A percentile compares a stretch with the other conserved stretches of the same genome.
Conservation (phyloP, 2,888 invertebrate genomes). For the Mycogona germanica region DNA sequence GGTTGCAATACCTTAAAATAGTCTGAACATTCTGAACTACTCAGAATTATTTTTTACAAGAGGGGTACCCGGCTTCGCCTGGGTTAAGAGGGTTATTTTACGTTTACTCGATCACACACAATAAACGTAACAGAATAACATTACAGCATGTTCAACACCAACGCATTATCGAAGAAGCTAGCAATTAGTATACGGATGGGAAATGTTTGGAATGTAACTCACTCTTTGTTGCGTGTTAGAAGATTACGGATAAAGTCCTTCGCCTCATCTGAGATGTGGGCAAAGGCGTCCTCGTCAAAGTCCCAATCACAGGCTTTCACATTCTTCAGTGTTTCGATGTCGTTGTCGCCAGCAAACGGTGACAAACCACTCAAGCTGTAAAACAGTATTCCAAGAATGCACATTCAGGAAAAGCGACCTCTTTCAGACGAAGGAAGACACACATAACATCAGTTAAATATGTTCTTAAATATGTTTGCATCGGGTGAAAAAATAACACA, state of each 20-base stretch:
- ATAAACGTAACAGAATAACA: no score
- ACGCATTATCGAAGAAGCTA: no score
- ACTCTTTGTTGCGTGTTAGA: constrained; percentile 86
- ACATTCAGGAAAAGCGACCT: no score
- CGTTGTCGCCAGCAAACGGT: constrained; percentile 97
- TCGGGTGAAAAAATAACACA: background rate
- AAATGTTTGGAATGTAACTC: constrained; percentile 27
- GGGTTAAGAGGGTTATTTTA: no score
- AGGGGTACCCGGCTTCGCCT: no score
- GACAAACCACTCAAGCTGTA: constrained; percentile 86
- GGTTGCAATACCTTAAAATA: background rate
- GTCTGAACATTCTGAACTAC: background rate
- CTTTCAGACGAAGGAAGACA: no score
- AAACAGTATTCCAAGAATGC: no score
- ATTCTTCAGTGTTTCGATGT: constrained; percentile 94
- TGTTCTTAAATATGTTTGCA: background rate
- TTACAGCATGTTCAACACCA: no score
- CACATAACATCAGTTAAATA: no score
- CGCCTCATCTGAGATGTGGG: constrained; percentile 86
- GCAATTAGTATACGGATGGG: no score
- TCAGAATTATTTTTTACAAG: no score
- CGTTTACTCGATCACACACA: no score
- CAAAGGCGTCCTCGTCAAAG: constrained; percentile 93
- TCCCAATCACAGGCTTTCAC: constrained; percentile 99
- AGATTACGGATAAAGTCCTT: constrained; percentile 95